These are phyloP conservation scores for Grammomys dolichurus DNA, from an alignment of 2,113 vertebrate genomes.

Conservation along the genomic window DNA sequence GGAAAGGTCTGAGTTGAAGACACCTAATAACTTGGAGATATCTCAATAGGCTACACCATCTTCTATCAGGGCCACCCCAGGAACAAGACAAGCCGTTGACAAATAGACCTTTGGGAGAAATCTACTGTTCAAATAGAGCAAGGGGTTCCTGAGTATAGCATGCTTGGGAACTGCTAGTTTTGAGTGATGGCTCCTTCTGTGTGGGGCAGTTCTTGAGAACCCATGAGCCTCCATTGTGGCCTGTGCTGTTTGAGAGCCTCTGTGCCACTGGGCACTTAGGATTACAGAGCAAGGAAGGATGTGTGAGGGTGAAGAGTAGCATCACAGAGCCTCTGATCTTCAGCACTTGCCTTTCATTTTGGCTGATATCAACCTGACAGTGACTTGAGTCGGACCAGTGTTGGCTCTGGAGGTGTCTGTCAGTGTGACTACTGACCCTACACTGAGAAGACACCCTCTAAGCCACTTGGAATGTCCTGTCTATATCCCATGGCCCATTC, in stretches of 20 bases:
- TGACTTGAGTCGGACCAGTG: too few species aligned
- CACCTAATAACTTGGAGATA: neutral
- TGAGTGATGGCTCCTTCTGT: neutral
- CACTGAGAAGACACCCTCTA: rapidly evolving
- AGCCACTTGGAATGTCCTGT: too few species aligned
- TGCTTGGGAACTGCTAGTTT: neutral
- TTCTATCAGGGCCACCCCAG: neutral
- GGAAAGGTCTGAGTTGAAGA: neutral
- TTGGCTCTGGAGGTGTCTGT: neutral
- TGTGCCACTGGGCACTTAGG: neutral
- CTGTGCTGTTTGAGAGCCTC: neutral
- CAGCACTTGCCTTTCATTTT: neutral
- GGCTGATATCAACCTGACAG: neutral
- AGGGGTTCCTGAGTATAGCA: rapidly evolving
- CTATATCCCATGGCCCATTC: neutral
- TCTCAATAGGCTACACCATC: neutral
- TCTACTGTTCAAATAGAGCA: neutral
- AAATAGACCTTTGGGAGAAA: neutral
- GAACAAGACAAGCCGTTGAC: neutral
- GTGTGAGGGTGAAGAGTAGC: rapidly evolving
- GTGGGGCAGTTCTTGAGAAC: neutral
- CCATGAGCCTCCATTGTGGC: neutral
- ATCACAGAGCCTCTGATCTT: neutral
- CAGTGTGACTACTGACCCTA: neutral
- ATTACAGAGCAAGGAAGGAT: neutral